Evolutionary conservation across 2,797 vertebrate species (phyloP), one percentile per base, ranked within the genome.

Genomic region (Propithecus perrieri): DNA sequence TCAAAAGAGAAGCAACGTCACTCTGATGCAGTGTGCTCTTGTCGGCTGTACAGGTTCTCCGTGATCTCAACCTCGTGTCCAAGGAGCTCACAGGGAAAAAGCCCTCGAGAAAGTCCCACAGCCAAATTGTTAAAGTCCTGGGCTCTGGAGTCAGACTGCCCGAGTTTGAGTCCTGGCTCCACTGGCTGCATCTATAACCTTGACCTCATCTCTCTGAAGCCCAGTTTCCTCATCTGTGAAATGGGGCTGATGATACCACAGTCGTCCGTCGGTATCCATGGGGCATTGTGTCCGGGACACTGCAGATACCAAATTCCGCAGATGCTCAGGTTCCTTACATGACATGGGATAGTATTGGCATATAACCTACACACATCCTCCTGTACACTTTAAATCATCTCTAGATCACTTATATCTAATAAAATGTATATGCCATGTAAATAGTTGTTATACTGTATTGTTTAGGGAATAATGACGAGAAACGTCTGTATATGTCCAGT

Each of bases 241-340:
- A 43, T 35, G 74, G 20, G 18, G 33, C 41, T 67, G 74, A 53
- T 63, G 50, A 57, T 17, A 91, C 35, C 13, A 55, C 48, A 26
- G 22, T 35, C 50, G 4, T 79, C 8, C 13, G 0, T 55, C 4
- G 1, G 75, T 9, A 4, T 78, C 48, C 0, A 0, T 48, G 28
- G 15, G 28, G 28, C 15, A 75, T 75, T 48, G 43, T 28, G 30
- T 48, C 17, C 30, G 46, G 72, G 15, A 75, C 28, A 28, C 72
- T 14, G 0, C 33, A 33, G 20, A 35, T 24, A 14, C 48, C 75
- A 78, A 50, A 53, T 35, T 35, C 46, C 7, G 12, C 2, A 6
- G 6, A 22, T 35, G 33, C 12, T 4, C 48, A 53, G 50, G 75
- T 53, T 33, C 48, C 75, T 53, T 48, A 8, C 14, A 35, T 35